Conservation (phyloP, 2,888 invertebrate genomes). For the Invenusta paracnida region DNA sequence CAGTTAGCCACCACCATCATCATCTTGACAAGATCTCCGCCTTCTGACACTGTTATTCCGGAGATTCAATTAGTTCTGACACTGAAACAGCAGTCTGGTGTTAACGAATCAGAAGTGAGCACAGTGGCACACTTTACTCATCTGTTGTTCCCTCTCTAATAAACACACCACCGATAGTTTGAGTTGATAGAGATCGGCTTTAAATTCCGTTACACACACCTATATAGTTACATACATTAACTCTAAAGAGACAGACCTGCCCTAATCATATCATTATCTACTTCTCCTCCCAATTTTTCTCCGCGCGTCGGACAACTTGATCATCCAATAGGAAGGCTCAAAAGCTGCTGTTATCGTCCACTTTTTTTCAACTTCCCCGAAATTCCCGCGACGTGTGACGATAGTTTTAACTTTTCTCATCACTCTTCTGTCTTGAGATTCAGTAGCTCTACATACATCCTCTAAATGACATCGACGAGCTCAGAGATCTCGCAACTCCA, state of each 20-base stretch:
- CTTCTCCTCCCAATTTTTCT: background rate
- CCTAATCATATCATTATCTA: background rate
- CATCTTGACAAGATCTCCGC: conserved; percentile 2
- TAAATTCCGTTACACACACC: no score
- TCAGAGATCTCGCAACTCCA: background rate
- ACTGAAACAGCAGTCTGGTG: background rate
- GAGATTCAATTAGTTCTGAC: background rate
- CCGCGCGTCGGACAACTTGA: no score
- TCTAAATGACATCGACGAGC: background rate
- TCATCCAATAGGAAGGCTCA: no score
- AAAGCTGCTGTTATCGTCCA: no score
- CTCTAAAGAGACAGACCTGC: background rate
- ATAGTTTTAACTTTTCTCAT: no score
- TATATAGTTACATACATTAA: no score
- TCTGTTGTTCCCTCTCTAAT: no score
- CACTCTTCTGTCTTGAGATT: no score
- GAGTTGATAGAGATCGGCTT: no score
- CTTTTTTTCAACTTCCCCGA: no score
- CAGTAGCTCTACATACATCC: background rate
- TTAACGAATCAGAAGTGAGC: conserved; percentile 4
- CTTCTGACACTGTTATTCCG: background rate
- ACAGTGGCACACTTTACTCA: background rate
- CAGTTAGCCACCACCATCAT: background rate
- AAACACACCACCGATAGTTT: no score
- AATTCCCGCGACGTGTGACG: no score